These are phyloP conservation scores for Oncopeltus fasciatus DNA, from an alignment of 1,140 invertebrate species.

Conservation along the genomic window DNA sequence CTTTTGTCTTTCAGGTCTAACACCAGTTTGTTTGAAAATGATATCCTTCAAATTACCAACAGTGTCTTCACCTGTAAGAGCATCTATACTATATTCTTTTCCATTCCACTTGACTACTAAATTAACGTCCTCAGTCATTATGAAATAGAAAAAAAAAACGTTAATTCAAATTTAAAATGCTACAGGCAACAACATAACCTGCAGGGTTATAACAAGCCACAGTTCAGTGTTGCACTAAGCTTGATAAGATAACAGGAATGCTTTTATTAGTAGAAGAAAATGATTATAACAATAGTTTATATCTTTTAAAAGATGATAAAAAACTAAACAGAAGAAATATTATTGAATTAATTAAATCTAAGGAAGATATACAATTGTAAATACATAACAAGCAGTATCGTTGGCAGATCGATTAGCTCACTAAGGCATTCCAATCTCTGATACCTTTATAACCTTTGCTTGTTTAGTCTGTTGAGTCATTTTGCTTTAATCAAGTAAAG, in stretches of 20 bases:
- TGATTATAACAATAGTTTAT: too few relatives aligned
- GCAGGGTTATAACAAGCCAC: neutral
- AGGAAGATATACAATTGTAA: too few relatives aligned
- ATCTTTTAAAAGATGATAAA: too few relatives aligned
- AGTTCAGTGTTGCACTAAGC: neutral
- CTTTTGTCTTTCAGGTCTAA: slow-evolving; percentile 82
- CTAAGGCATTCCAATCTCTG: too few relatives aligned
- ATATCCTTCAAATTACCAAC: slow-evolving; percentile 62
- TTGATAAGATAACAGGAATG: too few relatives aligned
- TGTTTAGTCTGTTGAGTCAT: slow-evolving; percentile 6
- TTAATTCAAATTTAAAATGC: neutral
- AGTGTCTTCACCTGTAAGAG: slow-evolving; percentile 51
- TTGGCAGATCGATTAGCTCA: too few relatives aligned
- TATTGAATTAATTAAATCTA: too few relatives aligned
- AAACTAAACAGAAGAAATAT: too few relatives aligned
- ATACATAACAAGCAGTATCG: too few relatives aligned
- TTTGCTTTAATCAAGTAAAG: too few relatives aligned
- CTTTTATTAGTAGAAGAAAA: too few relatives aligned
- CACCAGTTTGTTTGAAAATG: slow-evolving; percentile 66
- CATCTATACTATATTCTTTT: slow-evolving; percentile 62
- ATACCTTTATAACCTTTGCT: too few relatives aligned
- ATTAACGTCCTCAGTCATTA: slow-evolving; percentile 28
- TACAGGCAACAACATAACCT: neutral
- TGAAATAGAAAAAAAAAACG: neutral
- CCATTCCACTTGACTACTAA: slow-evolving; percentile 83